Conservation (phyloP, 2,113 vertebrate genomes). For the Phaetusa simplex region DNA sequence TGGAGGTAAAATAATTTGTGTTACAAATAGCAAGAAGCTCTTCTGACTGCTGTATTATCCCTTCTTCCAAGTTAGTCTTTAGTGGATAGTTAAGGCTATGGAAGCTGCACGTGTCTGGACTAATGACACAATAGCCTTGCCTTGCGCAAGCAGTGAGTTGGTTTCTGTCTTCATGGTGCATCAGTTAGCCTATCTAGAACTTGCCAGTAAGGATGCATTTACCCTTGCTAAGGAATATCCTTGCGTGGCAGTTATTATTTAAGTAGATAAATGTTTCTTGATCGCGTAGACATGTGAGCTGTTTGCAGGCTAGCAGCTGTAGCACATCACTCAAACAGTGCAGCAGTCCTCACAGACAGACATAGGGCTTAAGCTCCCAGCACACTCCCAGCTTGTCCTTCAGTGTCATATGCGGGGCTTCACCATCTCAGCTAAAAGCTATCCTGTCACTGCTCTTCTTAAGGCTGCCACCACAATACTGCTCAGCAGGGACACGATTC, state of each 20-base stretch:
- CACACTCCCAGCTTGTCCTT: not conserved
- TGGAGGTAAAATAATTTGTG: not conserved
- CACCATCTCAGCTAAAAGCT: not conserved
- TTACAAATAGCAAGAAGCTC: not conserved
- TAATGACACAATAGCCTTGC: not conserved
- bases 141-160: not conserved
- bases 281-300: not conserved
- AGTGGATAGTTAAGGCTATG: not conserved
- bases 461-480: not conserved
- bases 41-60: not conserved
- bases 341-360: not conserved
- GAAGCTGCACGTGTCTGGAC: not conserved
- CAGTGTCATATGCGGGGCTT: rapidly evolving
- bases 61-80: not conserved
- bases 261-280: not conserved
- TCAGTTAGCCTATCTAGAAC: not conserved
- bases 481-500: not conserved
- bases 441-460: not conserved
- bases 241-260: not conserved
- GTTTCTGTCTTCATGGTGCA: not conserved
- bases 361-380: not conserved
- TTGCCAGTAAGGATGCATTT: not conserved
- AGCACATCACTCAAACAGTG: not conserved
- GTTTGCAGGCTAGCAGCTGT: not conserved
- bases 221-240: not conserved